These are phyloP conservation scores for Rutilus rutilus DNA, from an alignment of 2,113 vertebrate genomes.

Conservation along the genomic window DNA sequence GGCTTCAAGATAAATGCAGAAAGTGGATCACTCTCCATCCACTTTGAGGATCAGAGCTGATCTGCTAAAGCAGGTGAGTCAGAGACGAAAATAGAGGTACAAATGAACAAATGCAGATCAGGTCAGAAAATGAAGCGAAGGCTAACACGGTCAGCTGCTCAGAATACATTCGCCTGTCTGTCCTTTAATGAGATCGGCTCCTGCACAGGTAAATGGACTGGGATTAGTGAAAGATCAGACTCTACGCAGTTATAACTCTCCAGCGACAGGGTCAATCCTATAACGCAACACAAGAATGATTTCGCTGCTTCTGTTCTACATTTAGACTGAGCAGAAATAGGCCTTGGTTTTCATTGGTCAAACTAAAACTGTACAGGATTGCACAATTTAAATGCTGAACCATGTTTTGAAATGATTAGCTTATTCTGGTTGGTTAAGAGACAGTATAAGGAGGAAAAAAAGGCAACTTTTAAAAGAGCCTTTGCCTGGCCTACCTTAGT, in stretches of 20 bases:
- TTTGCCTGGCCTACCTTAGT: background rate
- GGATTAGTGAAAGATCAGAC: conserved; percentile 14
- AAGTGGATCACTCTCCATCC: conserved; percentile 17
- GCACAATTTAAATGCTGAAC: background rate
- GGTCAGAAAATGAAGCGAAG: conserved; percentile 11
- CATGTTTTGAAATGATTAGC: background rate
- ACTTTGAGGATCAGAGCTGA: conserved; percentile 40
- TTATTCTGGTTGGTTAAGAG: background rate
- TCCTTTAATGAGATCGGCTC: conserved; percentile 22
- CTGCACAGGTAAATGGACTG: background rate
- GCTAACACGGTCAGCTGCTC: background rate
- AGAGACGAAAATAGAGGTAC: conserved; percentile 11
- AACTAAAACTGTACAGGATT: background rate
- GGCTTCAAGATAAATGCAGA: background rate
- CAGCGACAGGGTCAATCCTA: conserved; percentile 17
- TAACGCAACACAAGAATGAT: conserved; percentile 3
- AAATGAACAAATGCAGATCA: conserved; percentile 23
- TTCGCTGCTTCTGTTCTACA: background rate
- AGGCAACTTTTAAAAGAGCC: background rate
- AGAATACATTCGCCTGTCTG: conserved; percentile 19
- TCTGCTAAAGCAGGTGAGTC: conserved; percentile 16
- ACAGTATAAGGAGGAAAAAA: background rate
- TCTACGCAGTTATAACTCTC: background rate
- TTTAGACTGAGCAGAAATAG: conserved; percentile 20
- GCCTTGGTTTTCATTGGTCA: background rate